A percentile compares a stretch with the other conserved stretches of the same genome.
These are phyloP conservation scores for Eilema sororculum DNA, from an alignment of 2,888 invertebrate species.

Conservation along the genomic window DNA sequence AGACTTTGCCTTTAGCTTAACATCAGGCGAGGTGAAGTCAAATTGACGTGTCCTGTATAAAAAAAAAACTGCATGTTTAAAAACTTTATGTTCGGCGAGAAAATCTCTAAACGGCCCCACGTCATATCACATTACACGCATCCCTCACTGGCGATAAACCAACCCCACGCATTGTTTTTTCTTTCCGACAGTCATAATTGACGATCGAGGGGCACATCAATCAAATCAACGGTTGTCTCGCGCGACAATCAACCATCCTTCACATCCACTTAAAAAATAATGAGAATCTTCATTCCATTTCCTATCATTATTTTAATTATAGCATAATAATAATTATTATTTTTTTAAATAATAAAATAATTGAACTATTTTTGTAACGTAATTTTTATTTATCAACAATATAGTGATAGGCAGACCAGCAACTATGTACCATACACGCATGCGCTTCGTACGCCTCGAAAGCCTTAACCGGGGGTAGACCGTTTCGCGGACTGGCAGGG, in stretches of 20 bases:
- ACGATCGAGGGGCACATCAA: conserved; percentile 11
- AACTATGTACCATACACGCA: conserved; percentile 37
- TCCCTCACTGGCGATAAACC: neutral
- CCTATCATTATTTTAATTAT: too few relatives aligned
- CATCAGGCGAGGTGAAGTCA: too few relatives aligned
- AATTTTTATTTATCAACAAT: conserved; percentile 30
- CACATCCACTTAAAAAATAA: neutral
- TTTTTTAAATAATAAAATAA: too few relatives aligned
- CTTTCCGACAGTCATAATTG: conserved; percentile 5
- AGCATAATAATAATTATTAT: too few relatives aligned
- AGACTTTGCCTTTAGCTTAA: too few relatives aligned
- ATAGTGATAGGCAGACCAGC: neutral
- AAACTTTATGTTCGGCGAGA: too few relatives aligned
- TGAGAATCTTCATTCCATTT: neutral
- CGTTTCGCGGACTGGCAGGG: conserved; percentile 34
- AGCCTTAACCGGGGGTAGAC: conserved; percentile 46
- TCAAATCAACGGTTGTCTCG: conserved; percentile 10
- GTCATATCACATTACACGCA: neutral
- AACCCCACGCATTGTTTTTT: conserved; percentile 4
- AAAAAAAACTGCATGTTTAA: too few relatives aligned
- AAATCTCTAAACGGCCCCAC: too few relatives aligned
- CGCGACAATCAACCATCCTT: neutral
- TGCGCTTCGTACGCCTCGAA: conserved; percentile 35
- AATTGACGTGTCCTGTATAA: too few relatives aligned
- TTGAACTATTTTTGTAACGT: too few relatives aligned